Percentiles rank a stretch among this genome's conserved stretches.
Conservation (phyloP, 2,888 invertebrate species). For the Strigamia crassipes region DNA sequence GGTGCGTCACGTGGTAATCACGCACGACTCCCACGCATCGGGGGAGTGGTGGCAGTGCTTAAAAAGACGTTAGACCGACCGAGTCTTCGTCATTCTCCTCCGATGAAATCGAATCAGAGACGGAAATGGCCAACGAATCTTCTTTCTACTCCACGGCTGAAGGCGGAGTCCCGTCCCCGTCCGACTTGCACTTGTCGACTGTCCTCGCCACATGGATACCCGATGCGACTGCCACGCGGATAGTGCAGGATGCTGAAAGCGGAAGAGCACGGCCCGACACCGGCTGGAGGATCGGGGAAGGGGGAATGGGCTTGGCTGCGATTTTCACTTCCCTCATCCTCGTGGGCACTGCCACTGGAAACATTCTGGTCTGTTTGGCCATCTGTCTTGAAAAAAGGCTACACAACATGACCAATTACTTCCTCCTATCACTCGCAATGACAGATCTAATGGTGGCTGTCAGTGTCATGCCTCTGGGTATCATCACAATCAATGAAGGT, state of each 20-base stretch:
- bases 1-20: constrained; percentile 12
- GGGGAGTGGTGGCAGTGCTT: constrained; percentile 23
- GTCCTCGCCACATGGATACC: constrained; percentile 24
- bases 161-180: background rate
- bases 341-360: constrained; percentile 74
- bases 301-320: constrained; percentile 53
- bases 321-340: constrained; percentile 71
- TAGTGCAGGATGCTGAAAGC: background rate
- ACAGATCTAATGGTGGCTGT: constrained; percentile 91
- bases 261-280: background rate
- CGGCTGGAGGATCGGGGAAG: constrained; percentile 2
- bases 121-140: constrained; percentile 11
- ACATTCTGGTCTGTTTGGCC: constrained; percentile 90
- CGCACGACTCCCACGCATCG: constrained; percentile 22
- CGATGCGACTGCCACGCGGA: constrained; percentile 1
- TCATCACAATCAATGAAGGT: constrained; percentile 92
- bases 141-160: background rate
- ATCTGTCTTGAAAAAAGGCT: constrained; percentile 85
- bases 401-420: constrained; percentile 96
- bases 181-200: background rate
- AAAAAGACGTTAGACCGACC: constrained; percentile 14
- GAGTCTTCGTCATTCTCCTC: background rate
- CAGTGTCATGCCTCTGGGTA: constrained; percentile 94
- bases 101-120: background rate
- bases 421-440: constrained; percentile 87